Base-by-base conservation (phyloP, 2,113 vertebrate species). In the Panurus biarmicus region DNA sequence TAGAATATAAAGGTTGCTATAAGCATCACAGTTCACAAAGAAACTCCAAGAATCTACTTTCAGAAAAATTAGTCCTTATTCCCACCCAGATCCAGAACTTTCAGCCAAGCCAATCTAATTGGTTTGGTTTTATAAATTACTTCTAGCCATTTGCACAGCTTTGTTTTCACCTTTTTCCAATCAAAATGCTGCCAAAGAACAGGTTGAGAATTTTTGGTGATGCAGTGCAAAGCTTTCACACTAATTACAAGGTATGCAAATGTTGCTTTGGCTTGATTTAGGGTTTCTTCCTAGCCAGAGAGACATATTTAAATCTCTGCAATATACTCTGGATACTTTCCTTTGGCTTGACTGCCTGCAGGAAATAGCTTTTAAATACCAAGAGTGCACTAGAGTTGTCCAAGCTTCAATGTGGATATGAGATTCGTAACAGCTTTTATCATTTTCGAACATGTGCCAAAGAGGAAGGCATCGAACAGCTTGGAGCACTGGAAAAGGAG, bases 281-380 rank as follows among this genome's bases (percentile, higher is more conserved):
- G 10, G 2, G 24, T 40, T 85, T 84, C 82, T 89, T 57, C 54
- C 85, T 57, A 87, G 74, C 56, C 66, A 81, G 33, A 80, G 14
- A 93, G 26, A 69, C 60, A 61, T 72, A 79, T 69, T 94, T 71
- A 86, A 90, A 87, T 71, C 51, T 87, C 51, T 58, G 44, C 73
- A 89, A 69, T 73, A 88, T 57, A 36, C 38, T 62, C 89, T 89
- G 82, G 66, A 94, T 81, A 89, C 42, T 35, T 80, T 94, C 54
- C 47, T 87, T 82, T 94, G 89, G 91, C 87, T 61, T 56, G 54
- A 69, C 22, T 79, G 66, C 38, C 38, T 70, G 35, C 74, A 94
- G 87, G 93, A 96, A 95, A 89, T 89, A 94, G 81, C 60, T 94
- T 92, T 90, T 69, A 94, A 95, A 87, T 91, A 89, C 74, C 91